A percentile compares a stretch with the other conserved stretches of the same genome.
Conservation (phyloP, 2,113 vertebrate species). For the Podilymbus podiceps region DNA sequence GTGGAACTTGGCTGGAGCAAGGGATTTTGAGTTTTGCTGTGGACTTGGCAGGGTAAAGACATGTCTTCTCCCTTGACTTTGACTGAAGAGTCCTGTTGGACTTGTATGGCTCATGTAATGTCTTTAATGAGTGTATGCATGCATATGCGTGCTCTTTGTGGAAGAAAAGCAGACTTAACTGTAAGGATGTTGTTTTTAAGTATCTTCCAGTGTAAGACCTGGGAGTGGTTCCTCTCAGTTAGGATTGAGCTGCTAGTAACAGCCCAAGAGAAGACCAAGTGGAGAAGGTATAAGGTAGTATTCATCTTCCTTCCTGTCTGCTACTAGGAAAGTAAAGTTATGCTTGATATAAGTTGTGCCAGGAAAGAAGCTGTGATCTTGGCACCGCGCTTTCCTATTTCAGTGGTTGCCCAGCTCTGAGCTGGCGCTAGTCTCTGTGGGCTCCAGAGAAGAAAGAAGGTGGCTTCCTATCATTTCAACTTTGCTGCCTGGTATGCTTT, state of each 20-base stretch:
- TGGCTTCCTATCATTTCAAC: not conserved
- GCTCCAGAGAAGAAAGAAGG: not conserved
- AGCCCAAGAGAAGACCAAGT: not conserved
- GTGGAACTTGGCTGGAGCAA: not conserved
- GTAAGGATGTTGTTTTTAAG: not conserved
- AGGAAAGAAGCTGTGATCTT: conserved; percentile 11
- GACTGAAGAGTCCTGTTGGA: not conserved
- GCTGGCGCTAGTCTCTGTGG: not conserved
- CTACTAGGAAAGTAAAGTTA: not conserved
- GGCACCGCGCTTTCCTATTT: not conserved
- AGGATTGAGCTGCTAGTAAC: not conserved
- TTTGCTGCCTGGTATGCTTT: not conserved
- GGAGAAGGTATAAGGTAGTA: not conserved
- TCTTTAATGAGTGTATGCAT: not conserved
- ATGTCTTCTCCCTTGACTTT: not conserved
- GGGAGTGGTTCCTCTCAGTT: not conserved
- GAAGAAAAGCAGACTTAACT: not conserved
- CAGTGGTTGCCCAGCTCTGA: not conserved
- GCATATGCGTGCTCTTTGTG: not conserved
- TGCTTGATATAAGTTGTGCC: not conserved
- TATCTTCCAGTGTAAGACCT: not conserved
- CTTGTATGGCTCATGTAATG: not conserved
- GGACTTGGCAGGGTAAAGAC: not conserved
- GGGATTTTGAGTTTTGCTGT: not conserved
- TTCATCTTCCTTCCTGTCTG: not conserved